Conservation (phyloP, 2,888 invertebrate genomes). For the Drosophila monieri region DNA sequence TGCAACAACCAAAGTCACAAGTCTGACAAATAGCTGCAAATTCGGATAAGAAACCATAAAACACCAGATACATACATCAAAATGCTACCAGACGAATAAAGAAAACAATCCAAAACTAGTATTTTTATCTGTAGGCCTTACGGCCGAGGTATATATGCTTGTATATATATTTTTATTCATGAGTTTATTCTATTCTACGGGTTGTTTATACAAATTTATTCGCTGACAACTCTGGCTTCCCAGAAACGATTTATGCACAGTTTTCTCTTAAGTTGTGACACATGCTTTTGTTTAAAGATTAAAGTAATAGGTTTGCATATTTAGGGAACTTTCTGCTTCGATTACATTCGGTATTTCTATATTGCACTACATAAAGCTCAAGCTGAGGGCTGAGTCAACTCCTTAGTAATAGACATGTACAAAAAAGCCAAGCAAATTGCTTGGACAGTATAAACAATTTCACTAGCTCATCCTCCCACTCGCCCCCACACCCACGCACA, state of each 20-base stretch:
- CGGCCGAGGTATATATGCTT: conserved; percentile 54
- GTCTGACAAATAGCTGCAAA: conserved; percentile 25
- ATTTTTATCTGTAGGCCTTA: conserved; percentile 7
- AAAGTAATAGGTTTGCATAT: conserved; percentile 3
- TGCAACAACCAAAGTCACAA: background rate
- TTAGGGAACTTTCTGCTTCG: conserved; percentile 26
- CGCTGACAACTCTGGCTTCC: conserved; percentile 17
- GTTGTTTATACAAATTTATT: conserved; percentile 34
- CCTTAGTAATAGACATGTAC: conserved; percentile 42
- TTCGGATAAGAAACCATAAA: conserved; percentile 7
- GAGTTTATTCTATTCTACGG: conserved; percentile 22
- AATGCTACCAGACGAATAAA: conserved; percentile 3
- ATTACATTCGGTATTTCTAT: conserved; percentile 21
- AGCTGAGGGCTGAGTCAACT: conserved; percentile 40
- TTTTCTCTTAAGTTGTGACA: conserved; percentile 49
- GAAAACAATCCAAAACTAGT: conserved; percentile 30
- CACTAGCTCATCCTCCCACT: conserved; percentile 28
- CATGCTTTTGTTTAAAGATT: conserved; percentile 3
- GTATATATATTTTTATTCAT: conserved; percentile 30
- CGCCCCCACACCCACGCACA: conserved; percentile 32
- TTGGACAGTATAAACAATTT: conserved; percentile 56
- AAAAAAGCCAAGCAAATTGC: conserved; percentile 47
- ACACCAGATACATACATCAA: conserved; percentile 5
- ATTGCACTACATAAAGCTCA: conserved; percentile 64
- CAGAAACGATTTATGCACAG: conserved; percentile 65